phyloP scores from a whole-genome alignment of 1,140 invertebrate genomes.

The Heliothis subflexa region DNA sequence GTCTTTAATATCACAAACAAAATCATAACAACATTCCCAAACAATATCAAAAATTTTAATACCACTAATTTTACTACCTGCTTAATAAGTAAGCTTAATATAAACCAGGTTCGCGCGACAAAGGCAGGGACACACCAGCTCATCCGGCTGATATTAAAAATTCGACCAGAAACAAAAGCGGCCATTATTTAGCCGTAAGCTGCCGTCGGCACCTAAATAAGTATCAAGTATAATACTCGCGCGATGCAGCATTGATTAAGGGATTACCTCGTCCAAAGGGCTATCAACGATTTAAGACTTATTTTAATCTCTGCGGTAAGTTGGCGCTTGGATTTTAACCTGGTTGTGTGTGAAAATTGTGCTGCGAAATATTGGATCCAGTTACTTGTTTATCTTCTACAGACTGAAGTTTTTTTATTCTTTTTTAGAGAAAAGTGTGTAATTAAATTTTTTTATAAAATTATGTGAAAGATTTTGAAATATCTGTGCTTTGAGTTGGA shows the following conservation, averaged over 20 bases:
- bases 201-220: constrained; percentile 41
- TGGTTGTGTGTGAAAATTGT: no score
- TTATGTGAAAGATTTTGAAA: no score
- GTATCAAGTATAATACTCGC: constrained; percentile 30
- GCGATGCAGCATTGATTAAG: constrained; percentile 18
- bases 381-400: no score
- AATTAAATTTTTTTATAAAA: no score
- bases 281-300: not conserved
- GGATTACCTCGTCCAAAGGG: constrained; percentile 10
- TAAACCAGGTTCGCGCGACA: constrained; percentile 4
- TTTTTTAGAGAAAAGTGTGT: no score
- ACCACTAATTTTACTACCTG: constrained; percentile 25
- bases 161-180: constrained; percentile 48
- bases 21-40: not conserved
- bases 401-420: no score
- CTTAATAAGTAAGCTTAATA: no score
- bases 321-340: not conserved
- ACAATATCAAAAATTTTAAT: constrained; percentile 33
- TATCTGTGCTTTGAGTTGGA: no score
- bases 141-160: constrained; percentile 48
- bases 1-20: not conserved
- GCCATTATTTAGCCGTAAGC: constrained; percentile 45
- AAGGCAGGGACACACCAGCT: constrained; percentile 24
- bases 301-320: not conserved
- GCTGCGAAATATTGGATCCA: no score